These are phyloP conservation scores for Polia nebulosa DNA, from an alignment of 2,888 invertebrate species.

Conservation along the genomic window DNA sequence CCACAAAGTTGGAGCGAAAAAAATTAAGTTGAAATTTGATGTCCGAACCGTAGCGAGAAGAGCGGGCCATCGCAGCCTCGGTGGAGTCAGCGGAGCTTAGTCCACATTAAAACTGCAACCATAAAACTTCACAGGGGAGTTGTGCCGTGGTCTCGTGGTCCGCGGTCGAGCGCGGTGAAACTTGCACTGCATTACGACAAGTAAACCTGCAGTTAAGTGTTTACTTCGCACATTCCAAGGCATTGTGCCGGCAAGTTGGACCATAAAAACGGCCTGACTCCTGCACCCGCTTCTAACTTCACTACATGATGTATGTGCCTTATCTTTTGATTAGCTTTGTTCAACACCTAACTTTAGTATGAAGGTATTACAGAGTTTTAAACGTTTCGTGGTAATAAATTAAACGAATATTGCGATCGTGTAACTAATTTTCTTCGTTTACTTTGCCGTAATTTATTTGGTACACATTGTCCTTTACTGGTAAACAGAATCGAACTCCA, in stretches of 20 bases:
- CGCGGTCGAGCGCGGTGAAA: conserved; percentile 82
- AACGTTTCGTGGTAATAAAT: conserved; percentile 28
- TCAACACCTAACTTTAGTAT: conserved; percentile 37
- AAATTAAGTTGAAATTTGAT: conserved; percentile 70
- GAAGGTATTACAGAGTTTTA: conserved; percentile 20
- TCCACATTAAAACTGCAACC: conserved; percentile 84
- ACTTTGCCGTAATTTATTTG: conserved; percentile 46
- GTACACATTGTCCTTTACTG: conserved; percentile 28
- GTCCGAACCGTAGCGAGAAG: conserved; percentile 59
- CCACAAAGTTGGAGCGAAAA: conserved; percentile 59
- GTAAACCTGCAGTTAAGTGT: conserved; percentile 89
- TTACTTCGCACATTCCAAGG: conserved; percentile 88
- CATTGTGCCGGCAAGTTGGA: conserved; percentile 80
- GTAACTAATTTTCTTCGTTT: conserved; percentile 38
- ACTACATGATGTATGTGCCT: conserved; percentile 69
- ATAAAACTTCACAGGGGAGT: conserved; percentile 81
- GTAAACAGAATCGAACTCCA: conserved; percentile 41
- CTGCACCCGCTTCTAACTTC: conserved; percentile 64
- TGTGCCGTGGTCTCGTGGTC: conserved; percentile 79
- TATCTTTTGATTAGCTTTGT: conserved; percentile 65
- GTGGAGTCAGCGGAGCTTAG: conserved; percentile 74
- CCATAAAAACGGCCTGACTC: conserved; percentile 84
- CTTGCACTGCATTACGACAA: conserved; percentile 87
- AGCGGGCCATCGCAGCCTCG: conserved; percentile 48
- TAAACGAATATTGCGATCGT: conserved; percentile 1